phyloP scores from a whole-genome alignment of 23 tunicate genomes.

The Styela clava region DNA sequence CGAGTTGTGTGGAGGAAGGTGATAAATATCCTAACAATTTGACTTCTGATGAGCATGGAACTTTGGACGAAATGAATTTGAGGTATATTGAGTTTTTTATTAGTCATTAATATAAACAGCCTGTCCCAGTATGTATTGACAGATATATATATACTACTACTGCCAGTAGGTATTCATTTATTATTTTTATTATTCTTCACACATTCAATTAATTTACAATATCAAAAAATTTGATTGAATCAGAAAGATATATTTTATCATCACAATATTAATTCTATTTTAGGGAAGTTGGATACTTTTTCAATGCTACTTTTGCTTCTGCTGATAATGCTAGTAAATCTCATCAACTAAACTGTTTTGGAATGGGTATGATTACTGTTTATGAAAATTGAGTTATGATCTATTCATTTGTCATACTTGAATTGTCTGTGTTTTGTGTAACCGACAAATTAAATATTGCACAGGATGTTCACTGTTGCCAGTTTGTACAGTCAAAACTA shows the following conservation, averaged over 20 bases:
- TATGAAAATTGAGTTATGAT: not conserved
- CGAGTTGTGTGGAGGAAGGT: slow-evolving; percentile 1
- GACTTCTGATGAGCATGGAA: not conserved
- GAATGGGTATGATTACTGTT: slow-evolving; percentile 27
- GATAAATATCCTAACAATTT: slow-evolving; percentile 4
- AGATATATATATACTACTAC: not conserved
- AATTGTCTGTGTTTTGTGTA: too few relatives aligned
- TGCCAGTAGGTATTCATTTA: not conserved
- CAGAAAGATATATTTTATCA: not conserved
- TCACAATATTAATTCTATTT: not conserved
- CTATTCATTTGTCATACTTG: not conserved
- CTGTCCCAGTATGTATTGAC: too few relatives aligned
- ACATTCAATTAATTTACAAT: not conserved
- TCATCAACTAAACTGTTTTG: slow-evolving; percentile 32
- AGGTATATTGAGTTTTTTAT: not conserved
- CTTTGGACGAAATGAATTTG: not conserved
- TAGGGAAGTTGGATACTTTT: slow-evolving; percentile 13
- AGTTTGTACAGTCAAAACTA: too few relatives aligned
- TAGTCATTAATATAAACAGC: not conserved
- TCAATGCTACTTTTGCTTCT: not conserved
- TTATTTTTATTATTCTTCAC: not conserved
- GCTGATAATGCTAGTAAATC: slow-evolving; percentile 6
- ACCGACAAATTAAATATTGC: too few relatives aligned
- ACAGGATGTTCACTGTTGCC: too few relatives aligned
- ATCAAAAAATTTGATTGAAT: not conserved